Evolutionary conservation across 2,888 invertebrate genomes (phyloP).

Genomic region (Heliconius ismenius): DNA sequence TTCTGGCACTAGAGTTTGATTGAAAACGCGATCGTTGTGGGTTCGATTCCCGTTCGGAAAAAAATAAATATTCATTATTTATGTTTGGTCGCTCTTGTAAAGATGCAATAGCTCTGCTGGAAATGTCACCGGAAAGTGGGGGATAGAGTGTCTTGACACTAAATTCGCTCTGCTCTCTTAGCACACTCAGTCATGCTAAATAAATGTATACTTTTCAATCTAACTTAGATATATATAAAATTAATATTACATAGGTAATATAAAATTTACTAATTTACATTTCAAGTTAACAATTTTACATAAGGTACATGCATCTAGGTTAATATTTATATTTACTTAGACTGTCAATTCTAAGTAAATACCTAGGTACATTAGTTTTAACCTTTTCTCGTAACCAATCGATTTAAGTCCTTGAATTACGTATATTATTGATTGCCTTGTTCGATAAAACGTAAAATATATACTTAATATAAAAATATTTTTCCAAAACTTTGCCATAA

Average conservation of each 20-base stretch:
- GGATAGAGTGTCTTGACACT: no score
- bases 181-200: no score
- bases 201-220: neutral
- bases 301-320: slow-evolving; percentile 15
- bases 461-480: neutral
- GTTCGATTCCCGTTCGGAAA: no score
- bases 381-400: slow-evolving; percentile 1
- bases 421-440: neutral
- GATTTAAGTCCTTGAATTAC: neutral
- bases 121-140: no score
- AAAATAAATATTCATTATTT: no score
- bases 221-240: neutral
- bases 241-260: neutral
- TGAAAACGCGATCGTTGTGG: no score
- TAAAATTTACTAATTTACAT: neutral
- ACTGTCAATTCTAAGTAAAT: neutral
- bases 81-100: no score
- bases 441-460: neutral
- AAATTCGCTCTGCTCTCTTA: no score
- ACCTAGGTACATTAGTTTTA: neutral
- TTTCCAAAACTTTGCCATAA: neutral
- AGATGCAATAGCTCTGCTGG: no score
- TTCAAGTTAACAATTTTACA: slow-evolving; percentile 2
- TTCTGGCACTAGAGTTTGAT: no score
- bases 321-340: slow-evolving; percentile 1